Percentiles rank a stretch among this genome's conserved stretches.
phyloP scores from a whole-genome alignment of 1,140 invertebrate genomes.

The Drosophila subpulchrella region DNA sequence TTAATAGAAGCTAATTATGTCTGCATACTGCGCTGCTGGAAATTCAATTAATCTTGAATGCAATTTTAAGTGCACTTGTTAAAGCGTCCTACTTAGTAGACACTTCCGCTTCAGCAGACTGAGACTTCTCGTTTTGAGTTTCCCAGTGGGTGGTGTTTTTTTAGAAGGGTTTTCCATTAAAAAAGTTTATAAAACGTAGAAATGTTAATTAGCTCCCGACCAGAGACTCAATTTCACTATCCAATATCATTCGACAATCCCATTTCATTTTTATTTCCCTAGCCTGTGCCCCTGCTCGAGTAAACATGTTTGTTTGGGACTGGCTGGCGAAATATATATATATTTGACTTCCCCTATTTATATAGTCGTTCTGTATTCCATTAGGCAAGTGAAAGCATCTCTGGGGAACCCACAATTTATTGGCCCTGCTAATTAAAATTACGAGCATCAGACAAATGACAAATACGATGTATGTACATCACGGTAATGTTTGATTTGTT shows the following conservation, averaged over 20 bases:
- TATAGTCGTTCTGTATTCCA: conserved; percentile 52
- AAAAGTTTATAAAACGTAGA: conserved; percentile 45
- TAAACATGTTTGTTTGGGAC: conserved; percentile 38
- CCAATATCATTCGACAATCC: conserved; percentile 55
- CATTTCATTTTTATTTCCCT: conserved; percentile 1
- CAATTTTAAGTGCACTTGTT: conserved; percentile 73
- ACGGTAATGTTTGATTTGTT: conserved; percentile 13
- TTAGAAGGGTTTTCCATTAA: conserved; percentile 11
- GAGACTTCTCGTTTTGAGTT: conserved; percentile 7
- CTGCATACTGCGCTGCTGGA: conserved; percentile 26
- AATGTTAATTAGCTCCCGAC: background rate
- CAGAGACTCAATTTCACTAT: conserved; percentile 27
- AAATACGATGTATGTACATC: background rate
- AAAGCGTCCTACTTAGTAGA: conserved; percentile 65
- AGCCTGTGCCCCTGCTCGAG: background rate
- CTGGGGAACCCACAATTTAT: conserved; percentile 57
- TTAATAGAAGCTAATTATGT: background rate
- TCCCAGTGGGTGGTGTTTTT: background rate
- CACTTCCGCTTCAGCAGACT: conserved; percentile 50
- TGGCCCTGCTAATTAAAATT: conserved; percentile 71
- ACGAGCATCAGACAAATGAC: conserved; percentile 33
- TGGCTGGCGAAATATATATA: conserved; percentile 45
- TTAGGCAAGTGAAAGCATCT: conserved; percentile 60
- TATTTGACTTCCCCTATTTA: conserved; percentile 24
- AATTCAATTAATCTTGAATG: conserved; percentile 79